These are phyloP conservation scores for Neoniphon sammara DNA, from an alignment of 2,797 vertebrate genomes.

Conservation along the genomic window DNA sequence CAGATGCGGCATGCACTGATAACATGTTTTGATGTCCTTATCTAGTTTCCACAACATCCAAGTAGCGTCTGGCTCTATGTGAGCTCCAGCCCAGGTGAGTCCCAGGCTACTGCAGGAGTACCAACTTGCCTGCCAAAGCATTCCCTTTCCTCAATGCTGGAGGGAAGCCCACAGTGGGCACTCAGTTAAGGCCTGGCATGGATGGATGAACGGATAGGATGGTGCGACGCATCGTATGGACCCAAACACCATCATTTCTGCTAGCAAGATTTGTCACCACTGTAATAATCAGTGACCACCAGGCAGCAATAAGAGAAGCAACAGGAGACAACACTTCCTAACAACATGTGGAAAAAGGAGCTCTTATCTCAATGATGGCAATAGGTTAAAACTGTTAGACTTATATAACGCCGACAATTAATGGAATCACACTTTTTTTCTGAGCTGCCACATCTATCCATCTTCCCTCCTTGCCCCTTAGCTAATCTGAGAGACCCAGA, in stretches of 20 bases:
- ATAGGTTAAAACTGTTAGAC: slow-evolving; percentile 2
- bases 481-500: too few relatives aligned
- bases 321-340: background rate
- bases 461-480: background rate
- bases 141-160: slow-evolving; percentile 44
- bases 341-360: slow-evolving; percentile 12
- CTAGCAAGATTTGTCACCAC: background rate
- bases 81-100: slow-evolving; percentile 56
- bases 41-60: slow-evolving; percentile 62
- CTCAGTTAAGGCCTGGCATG: slow-evolving; percentile 13
- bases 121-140: slow-evolving; percentile 42
- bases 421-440: slow-evolving; percentile 4
- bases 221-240: background rate
- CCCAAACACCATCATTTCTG: background rate
- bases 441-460: background rate
- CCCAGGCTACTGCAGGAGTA: slow-evolving; percentile 34
- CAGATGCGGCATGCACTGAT: slow-evolving; percentile 56
- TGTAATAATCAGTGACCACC: slow-evolving; percentile 1
- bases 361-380: too few relatives aligned
- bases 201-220: slow-evolving; percentile 40
- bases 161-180: slow-evolving; percentile 34
- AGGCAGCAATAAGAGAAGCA: slow-evolving; percentile 2
- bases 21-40: slow-evolving; percentile 64
- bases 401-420: background rate
- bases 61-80: slow-evolving; percentile 40